A percentile compares a stretch with the other conserved stretches of the same genome.
phyloP scores from a whole-genome alignment of 2,888 invertebrate genomes.

The Yponomeuta evonymella region DNA sequence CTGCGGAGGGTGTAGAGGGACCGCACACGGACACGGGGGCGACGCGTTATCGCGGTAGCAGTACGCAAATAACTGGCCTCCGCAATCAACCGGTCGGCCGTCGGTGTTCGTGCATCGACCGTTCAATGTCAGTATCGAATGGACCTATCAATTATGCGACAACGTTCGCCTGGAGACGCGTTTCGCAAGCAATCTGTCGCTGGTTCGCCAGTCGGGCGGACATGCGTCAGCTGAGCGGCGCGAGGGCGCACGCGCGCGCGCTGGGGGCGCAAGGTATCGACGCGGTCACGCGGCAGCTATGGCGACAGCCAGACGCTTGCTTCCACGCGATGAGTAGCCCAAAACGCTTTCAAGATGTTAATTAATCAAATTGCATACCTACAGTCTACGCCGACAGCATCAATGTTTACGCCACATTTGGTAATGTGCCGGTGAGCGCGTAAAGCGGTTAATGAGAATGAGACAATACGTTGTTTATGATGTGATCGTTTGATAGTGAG shows the following conservation, averaged over 20 bases:
- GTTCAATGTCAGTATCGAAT: conserved; percentile 72
- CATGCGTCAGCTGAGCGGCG: conserved; percentile 17
- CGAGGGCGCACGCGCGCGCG: conserved; percentile 56
- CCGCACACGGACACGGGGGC: conserved; percentile 26
- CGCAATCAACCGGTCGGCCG: conserved; percentile 53
- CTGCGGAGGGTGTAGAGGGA: conserved; percentile 30
- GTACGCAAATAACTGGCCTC: conserved; percentile 61
- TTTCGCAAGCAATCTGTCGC: conserved; percentile 48
- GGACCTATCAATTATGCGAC: conserved; percentile 71
- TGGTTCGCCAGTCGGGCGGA: conserved; percentile 19
- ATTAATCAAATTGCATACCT: conserved; percentile 37
- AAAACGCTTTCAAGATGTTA: conserved; percentile 26
- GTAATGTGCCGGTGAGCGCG: not conserved
- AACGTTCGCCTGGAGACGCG: conserved; percentile 50
- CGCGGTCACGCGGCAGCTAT: conserved; percentile 31
- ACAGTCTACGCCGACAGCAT: conserved; percentile 12
- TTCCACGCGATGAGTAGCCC: conserved; percentile 24
- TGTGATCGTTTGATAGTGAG: too few species aligned
- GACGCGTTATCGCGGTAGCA: conserved; percentile 51
- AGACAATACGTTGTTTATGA: not conserved
- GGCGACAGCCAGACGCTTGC: conserved; percentile 40
- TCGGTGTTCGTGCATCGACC: conserved; percentile 49
- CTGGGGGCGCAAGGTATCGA: conserved; percentile 36
- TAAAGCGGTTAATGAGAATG: not conserved
- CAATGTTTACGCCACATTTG: not conserved